Evolutionary conservation across 2,888 invertebrate species (phyloP).

Genomic region (Clostera curtula): DNA sequence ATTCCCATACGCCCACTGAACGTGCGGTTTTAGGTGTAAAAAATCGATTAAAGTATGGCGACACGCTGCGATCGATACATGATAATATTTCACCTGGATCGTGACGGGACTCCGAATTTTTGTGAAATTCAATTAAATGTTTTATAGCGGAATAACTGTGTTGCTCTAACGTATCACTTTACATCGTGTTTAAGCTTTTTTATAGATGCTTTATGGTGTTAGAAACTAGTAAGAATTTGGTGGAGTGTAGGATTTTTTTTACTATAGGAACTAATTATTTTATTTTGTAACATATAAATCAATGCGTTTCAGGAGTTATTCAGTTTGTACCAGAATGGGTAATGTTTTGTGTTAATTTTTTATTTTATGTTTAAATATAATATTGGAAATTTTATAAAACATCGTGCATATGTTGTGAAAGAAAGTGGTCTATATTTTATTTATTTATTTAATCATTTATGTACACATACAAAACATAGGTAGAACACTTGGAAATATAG

Average conservation of each 20-base stretch:
- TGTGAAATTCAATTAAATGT: slow-evolving; percentile 68
- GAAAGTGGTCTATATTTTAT: no score
- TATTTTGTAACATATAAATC: slow-evolving; percentile 6
- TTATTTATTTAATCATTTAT: no score
- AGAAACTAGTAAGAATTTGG: slow-evolving; percentile 33
- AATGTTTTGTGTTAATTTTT: no score
- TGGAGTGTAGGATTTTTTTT: slow-evolving; percentile 35
- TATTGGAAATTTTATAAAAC: no score
- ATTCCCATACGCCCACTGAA: slow-evolving; percentile 62
- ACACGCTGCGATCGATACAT: slow-evolving; percentile 72
- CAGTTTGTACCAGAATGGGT: not conserved
- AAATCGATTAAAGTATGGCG: slow-evolving; percentile 71
- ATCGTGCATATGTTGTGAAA: no score
- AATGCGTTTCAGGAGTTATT: not conserved
- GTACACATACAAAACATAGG: no score
- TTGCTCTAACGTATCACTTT: slow-evolving; percentile 56
- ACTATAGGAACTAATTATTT: slow-evolving; percentile 10
- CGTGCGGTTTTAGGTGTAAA: slow-evolving; percentile 73
- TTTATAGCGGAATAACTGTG: slow-evolving; percentile 55
- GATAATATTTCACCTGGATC: slow-evolving; percentile 66
- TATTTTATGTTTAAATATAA: no score
- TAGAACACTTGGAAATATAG: no score
- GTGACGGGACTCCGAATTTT: slow-evolving; percentile 62
- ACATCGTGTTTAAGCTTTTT: slow-evolving; percentile 49
- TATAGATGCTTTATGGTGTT: slow-evolving; percentile 35